Conservation (phyloP, 2,113 vertebrate genomes). For the Lontra canadensis region DNA sequence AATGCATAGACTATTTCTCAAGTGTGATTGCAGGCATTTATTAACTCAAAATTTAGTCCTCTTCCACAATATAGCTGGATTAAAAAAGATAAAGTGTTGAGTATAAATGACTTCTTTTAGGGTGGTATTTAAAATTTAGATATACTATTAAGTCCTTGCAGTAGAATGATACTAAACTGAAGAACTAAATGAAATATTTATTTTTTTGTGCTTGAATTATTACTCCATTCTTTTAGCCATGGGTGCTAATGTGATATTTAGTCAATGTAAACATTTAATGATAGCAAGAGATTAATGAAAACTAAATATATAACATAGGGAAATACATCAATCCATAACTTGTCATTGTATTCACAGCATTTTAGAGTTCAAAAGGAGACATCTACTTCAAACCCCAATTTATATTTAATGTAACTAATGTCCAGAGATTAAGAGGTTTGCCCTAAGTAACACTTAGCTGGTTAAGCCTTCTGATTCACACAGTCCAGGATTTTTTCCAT, state of each 20-base stretch:
- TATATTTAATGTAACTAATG: background rate
- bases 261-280: background rate
- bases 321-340: background rate
- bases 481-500: background rate
- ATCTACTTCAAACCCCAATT: background rate
- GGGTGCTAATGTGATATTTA: background rate
- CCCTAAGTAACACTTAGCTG: background rate
- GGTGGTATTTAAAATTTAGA: background rate
- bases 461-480: background rate
- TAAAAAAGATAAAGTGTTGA: background rate
- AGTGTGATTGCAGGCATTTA: background rate
- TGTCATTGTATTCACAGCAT: background rate
- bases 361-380: background rate
- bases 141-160: background rate
- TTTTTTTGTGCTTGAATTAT: background rate
- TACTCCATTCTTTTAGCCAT: background rate
- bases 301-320: background rate
- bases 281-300: background rate
- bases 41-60: background rate
- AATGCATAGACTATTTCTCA: background rate
- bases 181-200: background rate
- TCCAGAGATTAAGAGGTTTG: constrained; percentile 13
- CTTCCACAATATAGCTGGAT: background rate
- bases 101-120: background rate
- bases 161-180: background rate